Base-by-base conservation (phyloP, 2,888 invertebrate species). In the Lymantria monacha region DNA sequence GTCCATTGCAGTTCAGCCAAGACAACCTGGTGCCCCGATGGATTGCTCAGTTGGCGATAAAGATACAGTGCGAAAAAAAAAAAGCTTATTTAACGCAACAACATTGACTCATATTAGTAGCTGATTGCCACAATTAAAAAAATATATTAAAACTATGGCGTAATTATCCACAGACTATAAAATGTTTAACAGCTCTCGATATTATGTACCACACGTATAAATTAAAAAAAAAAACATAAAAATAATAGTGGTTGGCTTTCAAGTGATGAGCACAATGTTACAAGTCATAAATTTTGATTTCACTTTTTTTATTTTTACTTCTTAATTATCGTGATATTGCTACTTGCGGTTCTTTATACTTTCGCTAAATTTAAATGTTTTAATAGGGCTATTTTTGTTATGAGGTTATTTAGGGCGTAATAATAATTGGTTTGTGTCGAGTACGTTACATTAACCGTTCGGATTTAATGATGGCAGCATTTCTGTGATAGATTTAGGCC, bases 231-330 rank as follows among this genome's bases (percentile, higher is more conserved):
- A 33, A 33, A 33, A 33, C 30, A 30, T 10, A 7, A 8, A 33
- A 33, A 33, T 7, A 33, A 33, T 8, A 8, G 33, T 22, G 22
- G 10, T 33, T 33, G 9, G 10, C 33, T 33, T 33, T 33, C 33
- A 33, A 33, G 9, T 9, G 10, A 33, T 10, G 10, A 33, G 33
- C 10, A 33, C 33, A 10, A 33, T 10, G 38, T 67, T 49, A 52
- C 61, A 56, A 50, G 55, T 52, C 57, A 57, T 68, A 56, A 59
- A 57, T 43, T 57, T 12, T 14, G 49, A 41, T 65, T 67, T 67
- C 68, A 55, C 64, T 49, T 10, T 14, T 45, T 42, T n/a, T n/a
- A n/a, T n/a, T 42, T 33, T 33, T 22, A 22, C 22, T 22, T 33
- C 9, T 33, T 33, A 33, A 33, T 33, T 33, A 33, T 10, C 33